Base-by-base conservation (phyloP, 2,797 vertebrate genomes). In the Labeo calbasu region DNA sequence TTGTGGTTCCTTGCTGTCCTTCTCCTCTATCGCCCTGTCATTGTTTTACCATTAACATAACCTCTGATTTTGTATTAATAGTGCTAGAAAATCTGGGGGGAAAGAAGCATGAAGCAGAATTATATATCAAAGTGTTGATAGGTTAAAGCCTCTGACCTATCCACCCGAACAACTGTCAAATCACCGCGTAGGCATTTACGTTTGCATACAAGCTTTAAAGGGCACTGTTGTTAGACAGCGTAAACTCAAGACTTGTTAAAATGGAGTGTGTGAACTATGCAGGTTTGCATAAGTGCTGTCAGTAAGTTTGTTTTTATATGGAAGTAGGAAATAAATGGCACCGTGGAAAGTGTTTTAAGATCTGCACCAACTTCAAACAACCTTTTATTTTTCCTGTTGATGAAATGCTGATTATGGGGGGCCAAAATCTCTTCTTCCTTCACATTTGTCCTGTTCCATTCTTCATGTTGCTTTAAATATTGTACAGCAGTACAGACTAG, bases 151-250 rank as follows among this genome's bases (percentile, higher is more conserved):
- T 82, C 57, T 57, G 48, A 50, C 23, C 72, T 51, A 81, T 86
- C 66, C 75, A 76, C 69, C 71, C 50, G 69, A 84, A 70, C 82
- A 75, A 71, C 61, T 80, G 85, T 81, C 48, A 83, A 43, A 83
- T 46, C 57, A 76, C 55, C 13, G 79, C 46, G 78, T 84, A 40
- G 81, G 71, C 85, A 57, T 81, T 48, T 78, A 63, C 82, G 46
- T 84, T 73, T 40, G 53, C 75, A 75, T 55, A 40, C 69, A 69
- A 82, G 83, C 75, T 88, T 70, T 75, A 83, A 84, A 85, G 84
- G 79, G 75, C 81, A 82, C 78, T 82, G 80, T 84, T 84, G 72
- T 87, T 85, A 81, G 73, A 51, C 68, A 57, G 84, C 51, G 23
- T 40, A 43, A 79, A 81, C 73, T 32, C 23, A 17, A 72, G 70